Evolutionary conservation across 2,113 vertebrate genomes (phyloP), one percentile per base, ranked within the genome.

Genomic region (Serinus canaria): DNA sequence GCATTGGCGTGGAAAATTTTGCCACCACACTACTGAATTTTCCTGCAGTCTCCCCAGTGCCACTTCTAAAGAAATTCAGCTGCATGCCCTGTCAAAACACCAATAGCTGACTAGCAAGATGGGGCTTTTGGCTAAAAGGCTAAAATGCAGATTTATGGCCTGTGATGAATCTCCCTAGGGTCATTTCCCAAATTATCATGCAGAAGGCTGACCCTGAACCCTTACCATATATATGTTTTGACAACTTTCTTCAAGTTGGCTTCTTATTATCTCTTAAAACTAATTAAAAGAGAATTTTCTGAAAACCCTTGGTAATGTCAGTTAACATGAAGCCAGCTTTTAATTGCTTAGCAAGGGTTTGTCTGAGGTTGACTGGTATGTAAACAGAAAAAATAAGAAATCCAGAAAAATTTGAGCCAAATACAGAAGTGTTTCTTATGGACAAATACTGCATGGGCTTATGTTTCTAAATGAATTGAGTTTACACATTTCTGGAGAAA

Each of bases 81-180:
- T 81, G 59, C 44, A 35, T 3, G 11, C 23, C 13, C 44, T 50
- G 56, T 69, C 77, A 63, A 86, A 81, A 78, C 55, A 52, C 73
- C 53, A 43, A 59, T 89, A 74, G 56, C 56, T 92, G 80, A 83
- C 50, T 66, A 55, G 64, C 62, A 92, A 50, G 64, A 53, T 31
- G 75, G 6, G 21, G 58, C 27, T 93, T 90, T 92, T 72, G 74
- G 52, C 77, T 87, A 35, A 73, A 80, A 83, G 66, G 70, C 56
- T 92, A 68, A 83, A 86, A 80, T 63, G 19, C 63, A 92, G 60
- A 81, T 94, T 96, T 94, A 78, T 84, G 47, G 59, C 31, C 72
- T 62, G 35, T 68, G 60, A 58, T 74, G 60, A 37, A 66, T 94
- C 47, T 74, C 55, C 55, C 47, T 83, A 19, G 22, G 55, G 64